phyloP scores from a whole-genome alignment of 1,140 invertebrate genomes.

The Magallana gigas region DNA sequence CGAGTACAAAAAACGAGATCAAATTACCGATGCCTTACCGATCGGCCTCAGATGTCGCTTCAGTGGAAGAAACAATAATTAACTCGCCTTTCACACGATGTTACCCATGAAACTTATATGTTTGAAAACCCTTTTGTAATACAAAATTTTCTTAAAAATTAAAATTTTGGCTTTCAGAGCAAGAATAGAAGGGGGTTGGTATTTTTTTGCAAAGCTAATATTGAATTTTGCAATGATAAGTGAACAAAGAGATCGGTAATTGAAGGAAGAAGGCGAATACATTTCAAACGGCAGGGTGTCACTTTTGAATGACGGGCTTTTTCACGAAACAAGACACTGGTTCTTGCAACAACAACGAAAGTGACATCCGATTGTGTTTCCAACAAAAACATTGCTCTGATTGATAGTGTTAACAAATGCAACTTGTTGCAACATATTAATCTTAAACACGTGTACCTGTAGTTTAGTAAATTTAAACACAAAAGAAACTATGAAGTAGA shows the following conservation, averaged over 20 bases:
- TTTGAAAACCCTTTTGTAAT: slow-evolving; percentile 23
- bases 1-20: slow-evolving; percentile 1
- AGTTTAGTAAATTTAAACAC: too few relatives aligned
- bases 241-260: slow-evolving; percentile 8
- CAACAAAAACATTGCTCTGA: slow-evolving; percentile 20
- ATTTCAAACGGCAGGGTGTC: slow-evolving; percentile 23
- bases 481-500: too few relatives aligned
- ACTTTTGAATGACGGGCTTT: slow-evolving; percentile 17
- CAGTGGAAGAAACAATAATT: slow-evolving; percentile 21
- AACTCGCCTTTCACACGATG: slow-evolving; percentile 37
- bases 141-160: slow-evolving; percentile 19
- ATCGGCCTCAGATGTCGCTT: slow-evolving; percentile 16
- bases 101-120: slow-evolving; percentile 38
- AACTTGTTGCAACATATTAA: slow-evolving; percentile 31
- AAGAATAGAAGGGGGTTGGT: background rate
- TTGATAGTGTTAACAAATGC: slow-evolving; percentile 30
- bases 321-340: slow-evolving; percentile 1
- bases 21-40: background rate
- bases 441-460: background rate
- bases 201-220: slow-evolving; percentile 22
- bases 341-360: slow-evolving; percentile 19
- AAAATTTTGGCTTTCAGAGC: slow-evolving; percentile 34
- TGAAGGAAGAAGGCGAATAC: background rate
- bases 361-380: slow-evolving; percentile 27
- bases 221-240: slow-evolving; percentile 35